Evolutionary conservation across 2,113 vertebrate species (phyloP).

Genomic region (Gorsachius goisagi): DNA sequence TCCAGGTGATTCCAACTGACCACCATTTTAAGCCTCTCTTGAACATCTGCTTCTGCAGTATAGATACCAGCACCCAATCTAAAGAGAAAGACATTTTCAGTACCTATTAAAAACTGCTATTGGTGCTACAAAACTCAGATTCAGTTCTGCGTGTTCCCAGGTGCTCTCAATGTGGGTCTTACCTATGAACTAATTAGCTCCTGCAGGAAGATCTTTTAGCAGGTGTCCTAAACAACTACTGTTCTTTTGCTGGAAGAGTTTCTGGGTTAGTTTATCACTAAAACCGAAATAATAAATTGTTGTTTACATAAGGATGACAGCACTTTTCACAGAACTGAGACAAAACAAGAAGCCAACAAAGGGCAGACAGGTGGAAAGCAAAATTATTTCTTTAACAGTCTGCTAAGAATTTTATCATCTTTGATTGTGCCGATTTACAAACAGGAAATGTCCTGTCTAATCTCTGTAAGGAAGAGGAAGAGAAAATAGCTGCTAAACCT

Average conservation of each 20-base stretch:
- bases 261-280: background rate
- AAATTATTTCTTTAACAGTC: background rate
- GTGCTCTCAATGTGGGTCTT: background rate
- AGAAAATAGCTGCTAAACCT: background rate
- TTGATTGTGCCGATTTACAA: background rate
- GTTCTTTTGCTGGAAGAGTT: background rate
- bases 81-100: background rate
- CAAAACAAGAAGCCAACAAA: background rate
- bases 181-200: background rate
- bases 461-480: background rate
- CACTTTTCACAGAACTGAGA: background rate
- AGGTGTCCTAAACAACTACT: background rate
- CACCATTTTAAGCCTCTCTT: background rate
- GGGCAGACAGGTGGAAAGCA: background rate
- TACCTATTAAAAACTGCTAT: background rate
- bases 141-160: background rate
- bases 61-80: background rate
- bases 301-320: background rate
- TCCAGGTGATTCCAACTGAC: background rate
- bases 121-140: background rate
- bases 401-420: background rate
- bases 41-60: background rate
- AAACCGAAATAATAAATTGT: background rate
- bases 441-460: background rate
- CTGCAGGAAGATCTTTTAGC: background rate